These are phyloP conservation scores for Cremastinae sp. DNA, from an alignment of 2,888 invertebrate species.

Conservation along the genomic window DNA sequence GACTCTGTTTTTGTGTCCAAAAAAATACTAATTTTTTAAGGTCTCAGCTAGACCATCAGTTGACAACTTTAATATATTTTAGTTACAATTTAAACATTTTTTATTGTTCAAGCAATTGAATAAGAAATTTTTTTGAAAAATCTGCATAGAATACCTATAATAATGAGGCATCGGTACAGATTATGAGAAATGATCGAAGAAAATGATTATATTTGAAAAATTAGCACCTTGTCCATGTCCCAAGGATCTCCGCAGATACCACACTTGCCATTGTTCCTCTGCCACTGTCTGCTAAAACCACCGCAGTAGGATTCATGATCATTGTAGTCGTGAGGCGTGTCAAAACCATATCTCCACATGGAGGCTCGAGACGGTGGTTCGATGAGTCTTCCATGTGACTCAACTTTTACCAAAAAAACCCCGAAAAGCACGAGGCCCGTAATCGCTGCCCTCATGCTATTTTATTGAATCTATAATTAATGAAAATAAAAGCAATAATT, in stretches of 20 bases:
- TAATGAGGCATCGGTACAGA: too few species aligned
- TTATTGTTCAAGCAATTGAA: background rate
- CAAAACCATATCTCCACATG: constrained; percentile 94
- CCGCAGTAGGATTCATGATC: constrained; percentile 95
- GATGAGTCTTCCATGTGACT: constrained; percentile 88
- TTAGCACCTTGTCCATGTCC: constrained; percentile 83
- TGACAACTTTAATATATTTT: too few species aligned
- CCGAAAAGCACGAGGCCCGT: constrained; percentile 58
- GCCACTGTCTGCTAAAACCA: constrained; percentile 92
- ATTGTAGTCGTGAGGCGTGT: constrained; percentile 93
- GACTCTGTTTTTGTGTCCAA: too few species aligned
- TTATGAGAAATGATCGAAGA: too few species aligned
- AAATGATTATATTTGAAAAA: background rate
- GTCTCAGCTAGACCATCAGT: too few species aligned
- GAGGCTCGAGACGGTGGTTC: constrained; percentile 94
- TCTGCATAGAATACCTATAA: too few species aligned
- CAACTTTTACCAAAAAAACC: constrained; percentile 75
- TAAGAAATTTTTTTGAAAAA: background rate
- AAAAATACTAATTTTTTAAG: too few species aligned
- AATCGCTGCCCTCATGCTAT: constrained; percentile 58
- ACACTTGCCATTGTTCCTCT: constrained; percentile 90
- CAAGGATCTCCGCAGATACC: constrained; percentile 94
- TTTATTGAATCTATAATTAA: constrained; percentile 16
- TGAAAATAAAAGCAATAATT: constrained; percentile 16
- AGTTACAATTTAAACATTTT: too few species aligned